Conservation (phyloP, 2,113 vertebrate genomes). For the Oncorhynchus masou region DNA sequence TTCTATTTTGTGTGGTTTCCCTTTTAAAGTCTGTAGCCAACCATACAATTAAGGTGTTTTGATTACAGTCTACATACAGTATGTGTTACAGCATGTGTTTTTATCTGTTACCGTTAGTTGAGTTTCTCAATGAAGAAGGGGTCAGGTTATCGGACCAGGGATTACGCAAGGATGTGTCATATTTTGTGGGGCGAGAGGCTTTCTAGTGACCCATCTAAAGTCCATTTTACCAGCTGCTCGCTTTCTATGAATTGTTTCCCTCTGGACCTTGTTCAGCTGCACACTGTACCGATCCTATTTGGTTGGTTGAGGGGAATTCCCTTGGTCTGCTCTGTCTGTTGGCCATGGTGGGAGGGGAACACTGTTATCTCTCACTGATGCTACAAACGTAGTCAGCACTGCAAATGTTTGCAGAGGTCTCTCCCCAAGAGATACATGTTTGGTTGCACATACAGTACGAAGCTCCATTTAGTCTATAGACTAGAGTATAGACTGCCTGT, state of each 20-base stretch:
- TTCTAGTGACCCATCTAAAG: slow-evolving; percentile 9
- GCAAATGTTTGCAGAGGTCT: slow-evolving; percentile 25
- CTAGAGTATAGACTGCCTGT: slow-evolving; percentile 18
- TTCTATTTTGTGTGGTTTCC: slow-evolving; percentile 40
- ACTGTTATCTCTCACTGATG: slow-evolving; percentile 15
- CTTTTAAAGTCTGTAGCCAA: slow-evolving; percentile 31
- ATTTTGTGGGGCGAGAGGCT: slow-evolving; percentile 1
- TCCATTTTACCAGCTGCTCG: slow-evolving; percentile 32
- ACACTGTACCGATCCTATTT: slow-evolving; percentile 53
- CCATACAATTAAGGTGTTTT: slow-evolving; percentile 31
- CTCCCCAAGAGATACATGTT: slow-evolving; percentile 25
- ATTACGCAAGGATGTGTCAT: slow-evolving; percentile 21
- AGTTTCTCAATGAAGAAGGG: background rate
- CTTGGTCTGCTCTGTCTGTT: slow-evolving; percentile 4
- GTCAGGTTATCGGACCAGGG: background rate
- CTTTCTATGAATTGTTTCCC: slow-evolving; percentile 51
- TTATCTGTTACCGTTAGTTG: slow-evolving; percentile 6
- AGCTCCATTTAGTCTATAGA: too few species aligned
- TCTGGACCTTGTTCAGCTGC: slow-evolving; percentile 45
- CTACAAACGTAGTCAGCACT: slow-evolving; percentile 11
- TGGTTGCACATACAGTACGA: slow-evolving; percentile 35
- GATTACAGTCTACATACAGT: background rate
- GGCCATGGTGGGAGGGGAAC: slow-evolving; percentile 11
- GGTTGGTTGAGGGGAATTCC: slow-evolving; percentile 49
- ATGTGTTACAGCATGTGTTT: slow-evolving; percentile 36